These are phyloP conservation scores for Caenorhabditis zanzibari DNA, from an alignment of 2,888 invertebrate genomes.

Conservation along the genomic window DNA sequence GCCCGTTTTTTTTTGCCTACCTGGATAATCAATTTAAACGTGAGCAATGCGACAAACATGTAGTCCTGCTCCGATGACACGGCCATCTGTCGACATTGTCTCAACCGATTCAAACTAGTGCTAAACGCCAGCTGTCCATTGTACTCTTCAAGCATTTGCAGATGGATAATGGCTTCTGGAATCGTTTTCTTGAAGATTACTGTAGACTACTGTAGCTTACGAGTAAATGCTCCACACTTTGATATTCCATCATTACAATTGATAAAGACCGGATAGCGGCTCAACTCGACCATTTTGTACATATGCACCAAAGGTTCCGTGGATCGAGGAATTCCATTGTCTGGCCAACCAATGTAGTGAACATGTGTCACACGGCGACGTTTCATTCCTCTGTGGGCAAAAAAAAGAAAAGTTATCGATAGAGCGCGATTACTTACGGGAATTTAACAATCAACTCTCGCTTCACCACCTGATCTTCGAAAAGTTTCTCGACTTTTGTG, in stretches of 20 bases:
- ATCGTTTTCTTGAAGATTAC: background rate
- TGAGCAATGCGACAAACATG: background rate
- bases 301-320: background rate
- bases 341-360: background rate
- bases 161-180: background rate
- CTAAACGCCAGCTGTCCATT: background rate
- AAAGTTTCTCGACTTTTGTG: background rate
- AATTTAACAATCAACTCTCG: background rate
- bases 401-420: no score
- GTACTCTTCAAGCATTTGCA: background rate
- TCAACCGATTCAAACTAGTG: background rate
- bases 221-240: background rate
- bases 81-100: background rate
- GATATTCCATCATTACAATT: background rate
- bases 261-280: background rate
- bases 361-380: background rate
- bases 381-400: background rate
- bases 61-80: background rate
- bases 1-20: no score
- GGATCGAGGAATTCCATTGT: background rate
- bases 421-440: background rate
- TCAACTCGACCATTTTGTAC: background rate
- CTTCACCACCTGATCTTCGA: background rate
- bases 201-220: background rate
- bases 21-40: background rate